Percentiles rank a stretch among this genome's conserved stretches.
Conservation (phyloP, 2,888 invertebrate genomes). For the Dendrolimus houi region DNA sequence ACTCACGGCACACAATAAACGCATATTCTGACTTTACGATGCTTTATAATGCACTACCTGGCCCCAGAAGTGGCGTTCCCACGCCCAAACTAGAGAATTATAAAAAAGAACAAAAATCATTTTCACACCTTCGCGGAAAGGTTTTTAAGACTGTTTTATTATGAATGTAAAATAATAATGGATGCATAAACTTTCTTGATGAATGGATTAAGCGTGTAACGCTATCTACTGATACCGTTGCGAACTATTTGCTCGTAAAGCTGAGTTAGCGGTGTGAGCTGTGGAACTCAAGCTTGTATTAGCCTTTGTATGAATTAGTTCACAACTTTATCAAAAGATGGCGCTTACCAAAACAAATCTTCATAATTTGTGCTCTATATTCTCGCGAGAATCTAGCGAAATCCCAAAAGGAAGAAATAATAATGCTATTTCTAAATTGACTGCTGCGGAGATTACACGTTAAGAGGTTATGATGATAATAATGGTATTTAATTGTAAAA, state of each 20-base stretch:
- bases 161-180: constrained; percentile 65
- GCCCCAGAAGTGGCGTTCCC: constrained; percentile 38
- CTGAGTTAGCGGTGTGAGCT: no score
- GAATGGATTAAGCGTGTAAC: constrained; percentile 19
- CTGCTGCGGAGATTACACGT: no score
- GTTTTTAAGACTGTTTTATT: constrained; percentile 56
- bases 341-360: not conserved
- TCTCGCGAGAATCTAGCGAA: no score
- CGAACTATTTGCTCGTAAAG: constrained; percentile 1
- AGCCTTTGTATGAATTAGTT: not conserved
- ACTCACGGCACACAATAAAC: constrained; percentile 1
- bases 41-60: constrained; percentile 28
- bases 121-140: constrained; percentile 73
- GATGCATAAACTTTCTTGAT: constrained; percentile 49
- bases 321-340: not conserved
- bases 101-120: constrained; percentile 61
- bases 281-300: not conserved
- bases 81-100: constrained; percentile 47
- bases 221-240: constrained; percentile 36
- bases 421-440: no score
- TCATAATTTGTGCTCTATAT: no score
- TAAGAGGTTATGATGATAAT: no score
- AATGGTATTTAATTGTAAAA: no score
- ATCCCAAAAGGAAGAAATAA: no score
- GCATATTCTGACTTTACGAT: not conserved